A percentile compares a stretch with the other conserved stretches of the same genome.
Conservation (phyloP, 2,797 vertebrate species). For the Chaetodon trifasciatus region DNA sequence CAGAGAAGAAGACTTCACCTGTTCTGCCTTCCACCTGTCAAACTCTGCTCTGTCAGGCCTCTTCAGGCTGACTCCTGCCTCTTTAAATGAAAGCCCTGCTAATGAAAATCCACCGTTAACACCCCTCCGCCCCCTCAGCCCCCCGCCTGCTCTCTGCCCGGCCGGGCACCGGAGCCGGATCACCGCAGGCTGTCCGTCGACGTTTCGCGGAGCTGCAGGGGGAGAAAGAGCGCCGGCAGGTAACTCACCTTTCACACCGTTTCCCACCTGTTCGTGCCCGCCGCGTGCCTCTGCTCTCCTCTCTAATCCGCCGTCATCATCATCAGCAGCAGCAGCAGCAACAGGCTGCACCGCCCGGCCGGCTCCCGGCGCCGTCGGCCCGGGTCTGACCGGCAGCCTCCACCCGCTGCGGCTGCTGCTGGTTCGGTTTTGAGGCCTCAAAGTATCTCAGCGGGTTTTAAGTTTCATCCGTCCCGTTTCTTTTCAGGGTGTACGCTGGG, state of each 20-base stretch:
- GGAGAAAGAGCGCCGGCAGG: background rate
- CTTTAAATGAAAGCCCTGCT: slow-evolving; percentile 81
- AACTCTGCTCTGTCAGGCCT: too few species aligned
- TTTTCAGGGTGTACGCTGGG: background rate
- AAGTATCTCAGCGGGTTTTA: background rate
- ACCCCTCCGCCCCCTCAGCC: slow-evolving; percentile 24
- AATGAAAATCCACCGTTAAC: slow-evolving; percentile 74
- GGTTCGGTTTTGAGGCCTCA: background rate
- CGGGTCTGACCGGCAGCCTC: background rate
- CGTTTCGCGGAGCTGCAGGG: background rate
- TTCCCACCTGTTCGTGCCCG: background rate
- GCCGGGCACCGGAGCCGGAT: slow-evolving; percentile 44
- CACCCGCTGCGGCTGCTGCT: background rate
- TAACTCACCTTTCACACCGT: background rate
- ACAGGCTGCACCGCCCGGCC: slow-evolving; percentile 20
- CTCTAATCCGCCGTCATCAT: slow-evolving; percentile 29
- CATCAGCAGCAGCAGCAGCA: slow-evolving; percentile 9
- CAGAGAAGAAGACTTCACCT: too few species aligned
- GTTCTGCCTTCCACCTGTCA: too few species aligned
- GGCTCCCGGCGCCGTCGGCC: background rate
- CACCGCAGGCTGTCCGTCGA: slow-evolving; percentile 18
- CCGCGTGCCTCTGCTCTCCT: background rate
- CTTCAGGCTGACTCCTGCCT: slow-evolving; percentile 52
- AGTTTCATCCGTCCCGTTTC: too few species aligned
- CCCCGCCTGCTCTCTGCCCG: slow-evolving; percentile 37